phyloP scores from a whole-genome alignment of 2,888 invertebrate species.

The Philhelius pedissequus region DNA sequence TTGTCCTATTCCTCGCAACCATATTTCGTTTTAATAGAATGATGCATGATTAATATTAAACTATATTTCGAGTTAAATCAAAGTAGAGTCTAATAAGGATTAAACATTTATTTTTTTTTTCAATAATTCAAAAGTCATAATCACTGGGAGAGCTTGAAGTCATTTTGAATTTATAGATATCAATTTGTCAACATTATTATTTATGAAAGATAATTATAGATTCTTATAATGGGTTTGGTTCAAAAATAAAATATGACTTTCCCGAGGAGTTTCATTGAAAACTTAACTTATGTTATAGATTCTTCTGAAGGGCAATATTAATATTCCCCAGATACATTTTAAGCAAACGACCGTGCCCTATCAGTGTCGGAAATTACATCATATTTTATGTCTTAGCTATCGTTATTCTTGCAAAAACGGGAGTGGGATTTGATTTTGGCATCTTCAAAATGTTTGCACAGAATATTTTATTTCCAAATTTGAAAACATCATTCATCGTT shows the following conservation, averaged over 20 bases:
- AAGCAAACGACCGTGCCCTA: slow-evolving; percentile 1
- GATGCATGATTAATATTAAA: too few species aligned
- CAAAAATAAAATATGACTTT: neutral
- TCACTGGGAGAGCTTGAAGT: neutral
- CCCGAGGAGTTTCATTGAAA: neutral
- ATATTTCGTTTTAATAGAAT: too few species aligned
- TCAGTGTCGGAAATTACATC: slow-evolving; percentile 11
- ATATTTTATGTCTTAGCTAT: slow-evolving; percentile 10
- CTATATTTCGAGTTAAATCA: too few species aligned
- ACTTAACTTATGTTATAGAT: neutral
- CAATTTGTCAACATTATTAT: neutral
- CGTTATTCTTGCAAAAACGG: neutral
- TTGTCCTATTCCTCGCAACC: too few species aligned
- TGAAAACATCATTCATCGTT: neutral
- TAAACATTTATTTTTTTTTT: too few species aligned
- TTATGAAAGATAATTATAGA: neutral
- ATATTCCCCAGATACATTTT: slow-evolving; percentile 5
- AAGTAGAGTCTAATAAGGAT: too few species aligned
- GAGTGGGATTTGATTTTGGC: neutral
- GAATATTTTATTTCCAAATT: neutral
- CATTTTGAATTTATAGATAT: neutral
- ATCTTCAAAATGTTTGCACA: neutral
- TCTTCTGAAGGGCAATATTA: neutral
- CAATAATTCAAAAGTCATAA: neutral
- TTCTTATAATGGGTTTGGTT: neutral